phyloP scores from a whole-genome alignment of 2,113 vertebrate genomes.

The Syngnathus typhle region DNA sequence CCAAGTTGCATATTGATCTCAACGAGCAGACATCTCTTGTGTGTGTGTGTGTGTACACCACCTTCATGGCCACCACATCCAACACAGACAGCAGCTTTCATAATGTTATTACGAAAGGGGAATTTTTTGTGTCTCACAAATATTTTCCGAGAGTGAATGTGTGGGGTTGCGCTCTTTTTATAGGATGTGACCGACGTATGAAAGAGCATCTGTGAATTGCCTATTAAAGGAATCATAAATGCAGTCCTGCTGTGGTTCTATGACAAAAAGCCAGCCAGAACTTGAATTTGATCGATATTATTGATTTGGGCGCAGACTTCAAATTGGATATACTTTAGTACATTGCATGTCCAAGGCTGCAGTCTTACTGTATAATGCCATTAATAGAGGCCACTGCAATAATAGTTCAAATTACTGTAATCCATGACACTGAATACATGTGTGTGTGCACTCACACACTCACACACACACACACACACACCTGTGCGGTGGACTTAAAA shows the following conservation, averaged over 20 bases:
- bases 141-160: neutral
- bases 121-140: neutral
- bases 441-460: neutral
- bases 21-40: slow-evolving; percentile 25
- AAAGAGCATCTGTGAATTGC: neutral
- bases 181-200: neutral
- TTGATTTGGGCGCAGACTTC: slow-evolving; percentile 41
- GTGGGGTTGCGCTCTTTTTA: neutral
- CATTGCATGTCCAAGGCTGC: slow-evolving; percentile 40
- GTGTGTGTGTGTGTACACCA: slow-evolving; percentile 17
- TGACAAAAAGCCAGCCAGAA: slow-evolving; percentile 23
- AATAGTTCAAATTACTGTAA: slow-evolving; percentile 45
- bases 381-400: slow-evolving; percentile 49
- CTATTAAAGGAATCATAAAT: neutral
- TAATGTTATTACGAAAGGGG: neutral
- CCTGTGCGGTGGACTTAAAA: slow-evolving; percentile 8
- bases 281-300: slow-evolving; percentile 40
- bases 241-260: slow-evolving; percentile 10
- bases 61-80: slow-evolving; percentile 16
- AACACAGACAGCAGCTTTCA: slow-evolving; percentile 4
- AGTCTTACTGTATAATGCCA: slow-evolving; percentile 30
- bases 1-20: slow-evolving; percentile 50
- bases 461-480: neutral
- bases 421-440: slow-evolving; percentile 25
- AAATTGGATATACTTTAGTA: slow-evolving; percentile 28